Percentiles rank a stretch among this genome's conserved stretches.
These are phyloP conservation scores for Apaloderma vittatum DNA, from an alignment of 2,113 vertebrate genomes.

Conservation along the genomic window DNA sequence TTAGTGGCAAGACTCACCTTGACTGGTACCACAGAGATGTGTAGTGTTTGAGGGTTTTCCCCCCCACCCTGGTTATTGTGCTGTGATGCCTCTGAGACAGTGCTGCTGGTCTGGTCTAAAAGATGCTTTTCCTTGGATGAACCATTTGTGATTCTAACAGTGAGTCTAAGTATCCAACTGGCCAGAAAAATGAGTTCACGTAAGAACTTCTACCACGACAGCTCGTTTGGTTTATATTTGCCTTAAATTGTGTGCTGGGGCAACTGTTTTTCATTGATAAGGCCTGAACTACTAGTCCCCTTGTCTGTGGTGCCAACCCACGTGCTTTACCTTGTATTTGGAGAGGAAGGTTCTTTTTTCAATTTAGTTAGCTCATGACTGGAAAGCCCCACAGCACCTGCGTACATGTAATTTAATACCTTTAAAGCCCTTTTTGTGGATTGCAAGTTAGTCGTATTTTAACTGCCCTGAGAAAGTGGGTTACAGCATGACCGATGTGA, in stretches of 20 bases:
- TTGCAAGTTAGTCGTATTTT: slow-evolving; percentile 25
- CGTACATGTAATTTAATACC: slow-evolving; percentile 41
- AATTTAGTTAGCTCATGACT: slow-evolving; percentile 36
- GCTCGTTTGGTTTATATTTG: neutral
- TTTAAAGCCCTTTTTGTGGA: slow-evolving; percentile 5
- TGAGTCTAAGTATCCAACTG: fast-evolving
- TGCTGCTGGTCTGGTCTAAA: neutral
- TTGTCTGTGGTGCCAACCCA: neutral
- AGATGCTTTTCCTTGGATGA: neutral
- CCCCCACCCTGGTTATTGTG: neutral
- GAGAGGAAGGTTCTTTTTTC: slow-evolving; percentile 30
- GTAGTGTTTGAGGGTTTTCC: neutral
- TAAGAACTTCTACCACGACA: neutral
- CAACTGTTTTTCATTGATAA: neutral
- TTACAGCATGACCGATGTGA: slow-evolving; percentile 9
- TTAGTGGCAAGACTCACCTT: neutral
- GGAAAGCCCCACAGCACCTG: slow-evolving; percentile 61
- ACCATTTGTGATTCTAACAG: neutral
- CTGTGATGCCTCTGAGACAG: neutral
- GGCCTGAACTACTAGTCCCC: neutral
- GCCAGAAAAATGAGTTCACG: neutral
- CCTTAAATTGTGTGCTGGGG: neutral
- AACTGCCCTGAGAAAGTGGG: slow-evolving; percentile 40
- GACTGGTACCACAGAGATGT: neutral
- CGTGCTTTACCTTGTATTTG: neutral